Evolutionary conservation across 1,140 invertebrate genomes (phyloP), one percentile per base, ranked within the genome.

Genomic region (Sycobia sp.): DNA sequence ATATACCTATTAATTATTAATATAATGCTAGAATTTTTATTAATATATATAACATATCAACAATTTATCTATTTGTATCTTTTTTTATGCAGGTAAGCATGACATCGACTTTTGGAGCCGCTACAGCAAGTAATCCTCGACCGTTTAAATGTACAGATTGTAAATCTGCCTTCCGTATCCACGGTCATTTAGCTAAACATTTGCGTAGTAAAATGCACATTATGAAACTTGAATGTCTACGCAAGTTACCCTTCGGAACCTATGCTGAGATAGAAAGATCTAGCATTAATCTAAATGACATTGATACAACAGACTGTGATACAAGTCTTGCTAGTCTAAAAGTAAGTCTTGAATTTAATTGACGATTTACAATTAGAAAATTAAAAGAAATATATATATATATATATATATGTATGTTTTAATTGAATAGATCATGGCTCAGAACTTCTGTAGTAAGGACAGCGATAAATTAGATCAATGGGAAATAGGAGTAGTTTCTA

Each of bases 181-280:
- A 97, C 73, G 96, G 95, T 0, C 95, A 98, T 80, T 83, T 99
- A 68, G 94, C 95, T 0, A 98, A 98, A 82, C 97, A 99, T 85
- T 83, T 98, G 39, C 86, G 96, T 38, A 97, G 95, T 29, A 98
- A 98, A 84, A 93, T 94, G 87, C 97, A 99, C 75, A 96, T 98
- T 22, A 95, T 95, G 89, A 91, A 93, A 72, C 83, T 98, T 39
- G 96, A 98, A 78, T 95, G 92, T 78, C 79, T 96, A 27, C 92
- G 88, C 41, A 98, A 97, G 82, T 78, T 99, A 62, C 95, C 96
- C 0, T 95, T 95, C 74, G 95, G 95, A n/a, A 94, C 94, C 27
- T 97, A 95, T 75, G 94, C 94, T 23, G 94, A 96, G 82, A 91
- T 97, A 73, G 95, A 97, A 79, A 84, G 94, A 23, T 92, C 91